Evolutionary conservation across 2,888 invertebrate genomes (phyloP).

Genomic region (Cosmopolites sordidus): DNA sequence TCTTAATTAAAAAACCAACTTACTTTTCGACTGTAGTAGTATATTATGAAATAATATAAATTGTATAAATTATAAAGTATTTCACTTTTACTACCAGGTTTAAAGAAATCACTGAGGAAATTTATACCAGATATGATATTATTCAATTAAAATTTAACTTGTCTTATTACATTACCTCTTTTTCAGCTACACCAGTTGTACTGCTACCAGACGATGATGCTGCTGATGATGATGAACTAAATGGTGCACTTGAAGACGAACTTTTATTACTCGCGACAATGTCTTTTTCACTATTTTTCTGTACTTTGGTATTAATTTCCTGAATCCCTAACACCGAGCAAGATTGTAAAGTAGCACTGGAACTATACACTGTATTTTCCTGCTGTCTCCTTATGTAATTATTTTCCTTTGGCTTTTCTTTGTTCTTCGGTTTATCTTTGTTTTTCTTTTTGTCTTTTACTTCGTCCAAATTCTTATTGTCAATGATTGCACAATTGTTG

Average conservation of each 20-base stretch:
- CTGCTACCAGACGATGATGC: conserved; percentile 9
- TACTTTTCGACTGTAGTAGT: too few species aligned
- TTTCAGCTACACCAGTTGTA: conserved; percentile 10
- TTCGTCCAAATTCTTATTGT: conserved; percentile 12
- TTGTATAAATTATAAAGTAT: too few species aligned
- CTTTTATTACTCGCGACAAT: conserved; percentile 4
- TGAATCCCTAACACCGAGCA: conserved; percentile 10
- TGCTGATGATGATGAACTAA: conserved; percentile 6
- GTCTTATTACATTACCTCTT: conserved; percentile 14
- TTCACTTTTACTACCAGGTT: too few species aligned
- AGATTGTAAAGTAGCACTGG: conserved; percentile 1
- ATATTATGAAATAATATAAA: too few species aligned
- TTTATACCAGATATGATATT: too few species aligned
- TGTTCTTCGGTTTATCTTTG: neutral
- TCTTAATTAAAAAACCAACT: too few species aligned
- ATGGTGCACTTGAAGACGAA: conserved; percentile 13
- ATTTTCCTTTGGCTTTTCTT: neutral
- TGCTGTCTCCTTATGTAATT: neutral
- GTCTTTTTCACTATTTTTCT: conserved; percentile 9
- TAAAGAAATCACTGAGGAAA: too few species aligned
- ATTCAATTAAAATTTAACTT: too few species aligned
- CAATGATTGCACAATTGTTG: conserved; percentile 10
- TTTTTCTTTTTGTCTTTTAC: conserved; percentile 15
- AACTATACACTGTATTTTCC: conserved; percentile 9
- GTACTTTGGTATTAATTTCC: neutral